Evolutionary conservation across 2,113 vertebrate genomes (phyloP), one percentile per base, ranked within the genome.

Genomic region (Antennarius striatus): DNA sequence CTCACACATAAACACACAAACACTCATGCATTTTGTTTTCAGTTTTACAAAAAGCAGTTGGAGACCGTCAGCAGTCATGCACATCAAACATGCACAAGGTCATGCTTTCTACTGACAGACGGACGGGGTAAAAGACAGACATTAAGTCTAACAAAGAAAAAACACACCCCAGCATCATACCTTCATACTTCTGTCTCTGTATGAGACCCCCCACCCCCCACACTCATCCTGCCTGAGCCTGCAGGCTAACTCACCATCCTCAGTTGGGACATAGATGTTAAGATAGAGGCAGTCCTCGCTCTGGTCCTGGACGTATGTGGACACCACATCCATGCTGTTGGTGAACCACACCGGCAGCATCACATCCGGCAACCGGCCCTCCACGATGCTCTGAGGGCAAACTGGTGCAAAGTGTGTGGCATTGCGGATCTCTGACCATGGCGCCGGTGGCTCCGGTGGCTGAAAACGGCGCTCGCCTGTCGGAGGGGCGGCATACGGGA

Each of bases 321-420:
- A 96, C 86, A 99, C 95, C 86, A 98, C 92, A 83, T 99, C 98
- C 82, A 99, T 91, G 92, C 96, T 96, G 90, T 97, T 98, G 80
- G 96, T 98, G 92, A 99, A 99, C 98, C 98, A 99, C 74, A 99
- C 97, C 0, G 98, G 98, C 85, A 99, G 95, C 98, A 99, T 99
- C 82, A 99, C 97, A 86, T 99, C 97, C 0, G 97, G 97, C 79
- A 99, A 80, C 58, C 97, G 94, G 82, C 98, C 98, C 77, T 99
- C 96, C 68, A 98, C 92, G 80, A 99, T 95, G 89, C 95, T 99
- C 92, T 99, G 98, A 42, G 97, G 98, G 86, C 98, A 99, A 32
- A 99, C 98, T 0, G 98, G 96, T 73, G 93, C 95, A 86, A 98
- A 98, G 66, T 96, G 96, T 4, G 98, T 98, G 55, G 97, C 94